Evolutionary conservation across 1,140 invertebrate genomes (phyloP), one percentile per base, ranked within the genome.

Genomic region (Seison nebaliae): DNA sequence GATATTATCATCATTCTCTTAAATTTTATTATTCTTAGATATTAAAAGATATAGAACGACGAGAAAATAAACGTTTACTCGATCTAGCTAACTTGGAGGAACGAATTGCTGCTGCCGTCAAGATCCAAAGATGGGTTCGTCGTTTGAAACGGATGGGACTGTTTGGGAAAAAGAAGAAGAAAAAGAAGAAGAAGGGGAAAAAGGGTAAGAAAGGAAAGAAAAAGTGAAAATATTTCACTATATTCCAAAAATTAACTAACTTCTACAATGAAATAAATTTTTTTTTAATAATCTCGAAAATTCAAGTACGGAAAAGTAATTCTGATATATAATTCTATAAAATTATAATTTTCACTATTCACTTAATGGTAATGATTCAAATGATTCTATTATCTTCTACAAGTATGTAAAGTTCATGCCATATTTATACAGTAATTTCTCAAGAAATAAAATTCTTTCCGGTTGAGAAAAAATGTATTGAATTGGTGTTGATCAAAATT

Each of bases 111-210:
- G 37, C 37, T 24, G 37, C 37, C 8, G 15, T 39, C 12, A 21
- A 32, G 14, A 39, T 39, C 9, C 37, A 39, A 39, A 39, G 37
- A 12, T 39, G 33, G 26, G 31, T 28, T 28, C 28, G 37, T 12
- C 28, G 37, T 24, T 39, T 39, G 18, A 39, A 39, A 23, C 18
- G 37, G 8, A 39, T 32, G 28, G 37, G 37, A 3, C 23, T 39
- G 19, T 39, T 39, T 15, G 33, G 33, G 28, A 39, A 39, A 15
- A n/a, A n/a, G 24, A 39, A 39, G 24, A 39, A 39, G 28, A 39
- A 39, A 15, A n/a, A n/a, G 24, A 39, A 39, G 24, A 30, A 30
- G n/a, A 39, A 39, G 33, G 29, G 29, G 18, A 39, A 39, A 22
- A 38, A 38, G 26, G 30, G 30, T 14, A 38, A 38, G 26, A 39